These are phyloP conservation scores for Oxygymnocypris stewartii DNA, from an alignment of 2,113 vertebrate genomes.

Conservation along the genomic window DNA sequence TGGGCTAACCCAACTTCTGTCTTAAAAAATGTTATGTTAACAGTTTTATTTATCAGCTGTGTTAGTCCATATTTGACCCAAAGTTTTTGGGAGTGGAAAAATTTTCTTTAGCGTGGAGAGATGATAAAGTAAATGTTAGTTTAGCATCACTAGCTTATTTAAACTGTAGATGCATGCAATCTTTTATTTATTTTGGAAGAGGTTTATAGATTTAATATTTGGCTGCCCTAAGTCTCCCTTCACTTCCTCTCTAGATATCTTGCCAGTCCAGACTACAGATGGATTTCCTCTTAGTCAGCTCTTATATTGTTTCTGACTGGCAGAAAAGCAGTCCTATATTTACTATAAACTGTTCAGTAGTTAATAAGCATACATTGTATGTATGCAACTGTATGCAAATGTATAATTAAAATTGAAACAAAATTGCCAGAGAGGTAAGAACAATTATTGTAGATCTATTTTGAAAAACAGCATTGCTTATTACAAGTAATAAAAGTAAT, in stretches of 20 bases:
- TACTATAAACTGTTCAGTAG: background rate
- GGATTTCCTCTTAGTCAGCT: slow-evolving; percentile 19
- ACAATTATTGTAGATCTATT: background rate
- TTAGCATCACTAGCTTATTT: background rate
- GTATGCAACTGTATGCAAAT: too few relatives aligned
- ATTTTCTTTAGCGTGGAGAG: background rate
- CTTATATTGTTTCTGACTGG: background rate
- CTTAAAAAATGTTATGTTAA: too few relatives aligned
- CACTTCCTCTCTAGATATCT: background rate
- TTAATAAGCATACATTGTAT: background rate
- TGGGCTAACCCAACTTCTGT: too few relatives aligned
- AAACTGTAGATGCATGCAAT: background rate
- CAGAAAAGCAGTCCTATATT: background rate
- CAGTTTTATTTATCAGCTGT: too few relatives aligned
- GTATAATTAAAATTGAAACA: too few relatives aligned
- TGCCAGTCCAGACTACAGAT: background rate
- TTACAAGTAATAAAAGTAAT: too few relatives aligned
- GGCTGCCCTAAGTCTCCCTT: background rate
- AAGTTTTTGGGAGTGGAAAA: too few relatives aligned
- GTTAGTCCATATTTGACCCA: too few relatives aligned
- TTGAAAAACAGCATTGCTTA: too few relatives aligned
- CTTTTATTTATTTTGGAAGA: background rate
- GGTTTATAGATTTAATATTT: background rate
- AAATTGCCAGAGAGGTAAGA: too few relatives aligned
- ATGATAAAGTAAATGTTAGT: background rate